Percentiles rank a stretch among this genome's conserved stretches.
phyloP scores from a whole-genome alignment of 2,113 vertebrate genomes.

The Trogon surrucura region DNA sequence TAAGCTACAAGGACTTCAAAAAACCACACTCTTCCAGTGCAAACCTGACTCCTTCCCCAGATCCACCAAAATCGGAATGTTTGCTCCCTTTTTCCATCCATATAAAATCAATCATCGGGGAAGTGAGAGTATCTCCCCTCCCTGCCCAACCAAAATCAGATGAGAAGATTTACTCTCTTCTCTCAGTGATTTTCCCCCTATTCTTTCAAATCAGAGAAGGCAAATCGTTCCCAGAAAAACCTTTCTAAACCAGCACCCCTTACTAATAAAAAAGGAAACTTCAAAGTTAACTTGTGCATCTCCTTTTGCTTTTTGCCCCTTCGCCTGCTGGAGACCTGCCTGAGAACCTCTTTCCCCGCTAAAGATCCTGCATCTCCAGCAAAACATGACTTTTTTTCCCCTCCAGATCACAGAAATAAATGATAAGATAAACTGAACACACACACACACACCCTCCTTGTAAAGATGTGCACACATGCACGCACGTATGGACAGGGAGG shows the following conservation, averaged over 20 bases:
- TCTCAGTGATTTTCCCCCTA: neutral
- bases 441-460: neutral
- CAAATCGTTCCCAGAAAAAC: neutral
- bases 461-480: neutral
- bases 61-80: neutral
- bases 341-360: neutral
- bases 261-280: neutral
- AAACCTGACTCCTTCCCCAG: neutral
- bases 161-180: neutral
- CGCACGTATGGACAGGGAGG: fast-evolving
- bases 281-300: neutral
- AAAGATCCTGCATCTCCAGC: neutral
- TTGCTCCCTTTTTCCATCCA: neutral
- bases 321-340: neutral
- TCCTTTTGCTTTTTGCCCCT: neutral
- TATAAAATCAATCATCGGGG: neutral
- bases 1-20: neutral
- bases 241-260: neutral
- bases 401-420: neutral
- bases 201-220: neutral
- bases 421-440: neutral
- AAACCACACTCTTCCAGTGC: neutral
- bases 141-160: neutral
- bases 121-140: neutral
- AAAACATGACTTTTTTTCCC: neutral